Evolutionary conservation across 1,140 invertebrate genomes (phyloP).

Genomic region (Drosophila hydei): DNA sequence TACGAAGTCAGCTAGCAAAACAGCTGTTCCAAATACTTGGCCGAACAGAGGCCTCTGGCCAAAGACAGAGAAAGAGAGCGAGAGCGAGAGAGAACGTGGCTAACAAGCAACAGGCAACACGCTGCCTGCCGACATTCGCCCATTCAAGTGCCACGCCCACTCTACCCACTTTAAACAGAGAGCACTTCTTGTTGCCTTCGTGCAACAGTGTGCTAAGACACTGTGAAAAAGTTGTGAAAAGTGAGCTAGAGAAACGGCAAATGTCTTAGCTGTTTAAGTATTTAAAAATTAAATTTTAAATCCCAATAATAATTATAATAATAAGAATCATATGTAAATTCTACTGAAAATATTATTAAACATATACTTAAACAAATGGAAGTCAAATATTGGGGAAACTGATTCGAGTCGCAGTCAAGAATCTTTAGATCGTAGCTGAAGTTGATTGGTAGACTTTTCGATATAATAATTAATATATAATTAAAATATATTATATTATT

Average conservation of each 20-base stretch:
- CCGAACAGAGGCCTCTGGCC: constrained; percentile 21
- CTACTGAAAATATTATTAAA: no score
- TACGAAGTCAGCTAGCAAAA: constrained; percentile 20
- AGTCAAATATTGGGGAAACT: no score
- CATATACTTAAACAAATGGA: no score
- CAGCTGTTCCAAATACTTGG: constrained; percentile 41
- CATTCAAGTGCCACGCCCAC: constrained; percentile 11
- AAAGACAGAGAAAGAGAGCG: constrained; percentile 17
- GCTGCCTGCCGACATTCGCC: constrained; percentile 45
- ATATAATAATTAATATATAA: no score
- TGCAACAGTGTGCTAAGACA: constrained; percentile 32
- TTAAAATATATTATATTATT: no score
- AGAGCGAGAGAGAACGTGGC: constrained; percentile 22
- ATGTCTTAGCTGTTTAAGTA: no score
- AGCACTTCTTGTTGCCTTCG: constrained; percentile 32
- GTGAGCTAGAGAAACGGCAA: background rate
- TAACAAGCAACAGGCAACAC: constrained; percentile 77
- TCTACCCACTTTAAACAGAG: constrained; percentile 24
- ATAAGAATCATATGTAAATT: no score
- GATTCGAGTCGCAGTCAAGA: no score
- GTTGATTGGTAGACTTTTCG: no score
- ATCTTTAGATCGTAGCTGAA: no score
- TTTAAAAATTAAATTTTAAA: no score
- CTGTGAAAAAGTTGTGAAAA: background rate
- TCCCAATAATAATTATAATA: no score